Percentiles rank a stretch among this genome's conserved stretches.
Conservation (phyloP, 2,888 invertebrate species). For the Tricholauxania praeusta region DNA sequence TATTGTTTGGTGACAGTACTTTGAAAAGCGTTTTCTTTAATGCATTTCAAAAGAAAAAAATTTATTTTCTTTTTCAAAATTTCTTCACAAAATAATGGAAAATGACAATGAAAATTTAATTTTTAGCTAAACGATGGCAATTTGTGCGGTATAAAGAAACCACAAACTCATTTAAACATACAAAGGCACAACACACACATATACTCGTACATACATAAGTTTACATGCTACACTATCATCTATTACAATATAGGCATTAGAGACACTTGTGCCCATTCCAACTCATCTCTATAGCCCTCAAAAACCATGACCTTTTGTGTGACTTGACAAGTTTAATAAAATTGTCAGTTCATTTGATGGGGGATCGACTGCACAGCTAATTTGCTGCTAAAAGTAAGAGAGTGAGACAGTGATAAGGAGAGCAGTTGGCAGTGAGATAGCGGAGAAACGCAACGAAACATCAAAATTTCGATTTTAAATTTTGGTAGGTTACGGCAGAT, state of each 20-base stretch:
- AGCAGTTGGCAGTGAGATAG: neutral
- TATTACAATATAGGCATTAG: no score
- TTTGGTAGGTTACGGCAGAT: no score
- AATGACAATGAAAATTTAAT: neutral
- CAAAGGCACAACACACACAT: neutral
- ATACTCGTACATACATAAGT: neutral
- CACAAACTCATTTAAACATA: neutral
- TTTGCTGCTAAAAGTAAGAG: neutral
- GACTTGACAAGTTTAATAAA: constrained; percentile 22
- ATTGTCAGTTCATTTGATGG: constrained; percentile 26
- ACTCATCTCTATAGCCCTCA: neutral
- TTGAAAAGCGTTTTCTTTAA: no score
- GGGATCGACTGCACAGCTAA: constrained; percentile 16
- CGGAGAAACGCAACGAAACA: no score
- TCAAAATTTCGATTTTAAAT: no score
- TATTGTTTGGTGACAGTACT: no score
- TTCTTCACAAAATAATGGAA: no score
- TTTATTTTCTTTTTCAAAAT: no score
- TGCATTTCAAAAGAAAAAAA: no score
- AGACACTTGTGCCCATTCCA: no score
- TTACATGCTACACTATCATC: neutral
- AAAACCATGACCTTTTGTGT: constrained; percentile 33
- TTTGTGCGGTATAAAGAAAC: neutral
- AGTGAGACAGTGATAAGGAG: neutral
- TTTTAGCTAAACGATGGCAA: constrained; percentile 18